These are phyloP conservation scores for Echeneis naucrates DNA, from an alignment of 2,797 vertebrate species.

Conservation along the genomic window DNA sequence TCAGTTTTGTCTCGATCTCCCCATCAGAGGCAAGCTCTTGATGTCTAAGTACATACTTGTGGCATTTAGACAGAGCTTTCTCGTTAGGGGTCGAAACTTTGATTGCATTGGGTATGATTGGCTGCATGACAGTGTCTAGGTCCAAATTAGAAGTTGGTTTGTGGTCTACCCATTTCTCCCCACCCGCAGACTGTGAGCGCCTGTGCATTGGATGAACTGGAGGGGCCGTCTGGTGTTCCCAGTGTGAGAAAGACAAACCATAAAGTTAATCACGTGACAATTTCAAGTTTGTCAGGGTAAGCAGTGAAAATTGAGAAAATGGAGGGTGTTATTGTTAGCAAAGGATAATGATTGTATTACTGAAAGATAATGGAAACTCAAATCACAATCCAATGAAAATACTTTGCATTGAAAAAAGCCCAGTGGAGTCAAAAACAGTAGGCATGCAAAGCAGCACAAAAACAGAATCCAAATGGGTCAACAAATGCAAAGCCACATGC, in stretches of 20 bases:
- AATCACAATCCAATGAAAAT: background rate
- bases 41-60: slow-evolving; percentile 97
- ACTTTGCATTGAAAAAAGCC: background rate
- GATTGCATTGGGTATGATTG: slow-evolving; percentile 92
- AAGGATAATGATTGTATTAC: slow-evolving; percentile 42
- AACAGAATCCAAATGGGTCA: background rate
- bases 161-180: slow-evolving; percentile 96
- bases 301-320: background rate
- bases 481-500: slow-evolving; percentile 7
- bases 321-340: slow-evolving; percentile 24
- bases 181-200: slow-evolving; percentile 92
- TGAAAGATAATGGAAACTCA: slow-evolving; percentile 46
- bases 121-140: slow-evolving; percentile 95
- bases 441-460: slow-evolving; percentile 45
- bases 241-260: slow-evolving; percentile 71
- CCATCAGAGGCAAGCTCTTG: slow-evolving; percentile 97
- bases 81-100: slow-evolving; percentile 92
- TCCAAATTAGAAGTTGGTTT: slow-evolving; percentile 91
- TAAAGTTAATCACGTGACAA: slow-evolving; percentile 58
- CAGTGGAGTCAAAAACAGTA: background rate
- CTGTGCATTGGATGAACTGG: slow-evolving; percentile 86
- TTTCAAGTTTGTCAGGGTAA: slow-evolving; percentile 21
- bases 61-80: slow-evolving; percentile 94
- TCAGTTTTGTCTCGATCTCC: slow-evolving; percentile 94
- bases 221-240: slow-evolving; percentile 84